phyloP scores from a whole-genome alignment of 2,797 vertebrate genomes.

The Nothura maculosa region DNA sequence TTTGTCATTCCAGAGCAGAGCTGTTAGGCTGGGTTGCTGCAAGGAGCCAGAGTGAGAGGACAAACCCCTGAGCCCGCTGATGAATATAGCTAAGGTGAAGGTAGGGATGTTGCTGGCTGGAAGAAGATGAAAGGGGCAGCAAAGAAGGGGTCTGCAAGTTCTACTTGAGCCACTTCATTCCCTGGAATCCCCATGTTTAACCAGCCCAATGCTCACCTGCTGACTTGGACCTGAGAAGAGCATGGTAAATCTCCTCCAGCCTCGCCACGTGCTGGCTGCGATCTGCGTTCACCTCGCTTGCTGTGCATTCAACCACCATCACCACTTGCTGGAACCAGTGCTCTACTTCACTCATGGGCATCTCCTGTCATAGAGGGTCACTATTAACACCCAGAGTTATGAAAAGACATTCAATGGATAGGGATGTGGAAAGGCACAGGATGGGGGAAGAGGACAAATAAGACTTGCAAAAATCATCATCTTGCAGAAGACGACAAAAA shows the following conservation, averaged over 20 bases:
- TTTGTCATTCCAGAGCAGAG: not conserved
- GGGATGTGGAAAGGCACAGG: rapidly evolving
- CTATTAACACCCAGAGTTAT: not conserved
- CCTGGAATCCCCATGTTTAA: rapidly evolving
- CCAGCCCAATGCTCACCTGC: not conserved
- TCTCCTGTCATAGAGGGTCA: slow-evolving; percentile 75
- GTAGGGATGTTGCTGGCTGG: not conserved
- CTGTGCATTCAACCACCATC: slow-evolving; percentile 80
- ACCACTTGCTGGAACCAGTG: slow-evolving; percentile 90
- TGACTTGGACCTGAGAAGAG: slow-evolving; percentile 73
- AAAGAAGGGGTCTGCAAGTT: not conserved
- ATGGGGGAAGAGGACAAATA: not conserved
- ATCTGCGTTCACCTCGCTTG: slow-evolving; percentile 67
- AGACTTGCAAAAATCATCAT: not conserved
- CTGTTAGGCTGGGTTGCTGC: not conserved
- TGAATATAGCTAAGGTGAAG: not conserved
- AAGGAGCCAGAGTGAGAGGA: not conserved
- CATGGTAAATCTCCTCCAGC: slow-evolving; percentile 83
- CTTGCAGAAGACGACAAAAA: rapidly evolving
- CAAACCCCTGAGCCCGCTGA: not conserved
- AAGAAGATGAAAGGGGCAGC: rapidly evolving
- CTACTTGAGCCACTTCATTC: not conserved
- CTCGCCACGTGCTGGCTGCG: slow-evolving; percentile 67
- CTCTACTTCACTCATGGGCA: slow-evolving; percentile 81
- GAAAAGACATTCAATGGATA: not conserved